These are phyloP conservation scores for Pantherophis guttatus DNA, from an alignment of 2,113 vertebrate species.

Conservation along the genomic window DNA sequence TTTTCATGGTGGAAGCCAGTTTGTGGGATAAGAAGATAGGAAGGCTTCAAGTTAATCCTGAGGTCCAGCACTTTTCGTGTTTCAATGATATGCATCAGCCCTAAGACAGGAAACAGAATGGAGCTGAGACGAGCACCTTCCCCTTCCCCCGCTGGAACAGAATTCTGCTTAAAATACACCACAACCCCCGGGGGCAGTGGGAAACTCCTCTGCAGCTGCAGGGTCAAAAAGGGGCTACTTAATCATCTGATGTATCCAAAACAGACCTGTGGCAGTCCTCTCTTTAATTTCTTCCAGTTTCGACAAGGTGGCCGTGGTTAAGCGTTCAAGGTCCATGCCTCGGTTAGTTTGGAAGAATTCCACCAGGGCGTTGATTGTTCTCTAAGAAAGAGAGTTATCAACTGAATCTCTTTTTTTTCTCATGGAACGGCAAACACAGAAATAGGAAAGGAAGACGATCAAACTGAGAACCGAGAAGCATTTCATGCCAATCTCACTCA, in stretches of 20 bases:
- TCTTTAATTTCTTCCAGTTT: slow-evolving; percentile 97
- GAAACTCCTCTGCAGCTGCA: background rate
- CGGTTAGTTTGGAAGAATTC: slow-evolving; percentile 88
- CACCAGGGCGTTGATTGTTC: slow-evolving; percentile 86
- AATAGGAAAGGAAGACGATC: background rate
- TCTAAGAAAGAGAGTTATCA: slow-evolving; percentile 61
- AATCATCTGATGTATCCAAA: background rate
- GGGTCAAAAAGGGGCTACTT: background rate
- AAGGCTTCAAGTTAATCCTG: slow-evolving; percentile 88
- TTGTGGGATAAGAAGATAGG: slow-evolving; percentile 88
- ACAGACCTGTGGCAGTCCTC: slow-evolving; percentile 85
- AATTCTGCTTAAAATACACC: background rate
- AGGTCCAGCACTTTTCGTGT: slow-evolving; percentile 91
- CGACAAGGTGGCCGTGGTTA: slow-evolving; percentile 89
- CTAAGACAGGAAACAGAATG: slow-evolving; percentile 64
- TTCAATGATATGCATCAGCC: slow-evolving; percentile 91
- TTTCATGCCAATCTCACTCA: slow-evolving; percentile 61
- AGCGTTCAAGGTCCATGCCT: slow-evolving; percentile 85
- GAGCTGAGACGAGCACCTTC: background rate
- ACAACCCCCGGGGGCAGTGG: background rate
- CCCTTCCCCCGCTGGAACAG: background rate
- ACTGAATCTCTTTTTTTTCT: background rate
- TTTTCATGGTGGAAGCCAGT: slow-evolving; percentile 81
- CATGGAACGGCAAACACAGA: background rate
- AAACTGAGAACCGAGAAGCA: too few relatives aligned